These are phyloP conservation scores for Chitala chitala DNA, from an alignment of 2,113 vertebrate species.

Conservation along the genomic window DNA sequence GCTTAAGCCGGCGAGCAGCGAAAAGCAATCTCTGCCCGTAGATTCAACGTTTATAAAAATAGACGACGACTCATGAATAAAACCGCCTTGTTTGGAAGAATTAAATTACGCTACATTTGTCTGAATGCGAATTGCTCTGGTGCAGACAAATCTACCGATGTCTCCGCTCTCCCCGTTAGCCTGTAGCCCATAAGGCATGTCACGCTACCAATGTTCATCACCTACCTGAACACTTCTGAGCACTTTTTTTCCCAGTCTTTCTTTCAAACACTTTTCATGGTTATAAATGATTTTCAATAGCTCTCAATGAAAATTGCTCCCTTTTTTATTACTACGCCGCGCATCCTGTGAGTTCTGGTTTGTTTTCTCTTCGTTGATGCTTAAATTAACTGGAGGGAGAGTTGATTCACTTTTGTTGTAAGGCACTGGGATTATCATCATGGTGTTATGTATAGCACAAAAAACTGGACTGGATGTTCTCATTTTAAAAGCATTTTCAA, in stretches of 20 bases:
- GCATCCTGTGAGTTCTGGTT: too few species aligned
- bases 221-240: neutral
- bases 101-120: neutral
- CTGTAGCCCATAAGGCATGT: neutral
- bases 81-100: neutral
- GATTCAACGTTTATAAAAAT: slow-evolving; percentile 3
- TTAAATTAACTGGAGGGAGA: too few species aligned
- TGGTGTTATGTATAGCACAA: too few species aligned
- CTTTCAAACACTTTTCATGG: neutral
- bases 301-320: too few species aligned
- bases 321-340: too few species aligned
- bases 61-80: neutral
- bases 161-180: neutral
- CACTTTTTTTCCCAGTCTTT: neutral
- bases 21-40: neutral
- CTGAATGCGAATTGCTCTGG: slow-evolving; percentile 1
- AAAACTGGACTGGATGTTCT: too few species aligned
- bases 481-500: too few species aligned
- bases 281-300: too few species aligned
- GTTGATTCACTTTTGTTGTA: too few species aligned
- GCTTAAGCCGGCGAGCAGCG: neutral
- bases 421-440: too few species aligned
- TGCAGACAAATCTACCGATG: neutral
- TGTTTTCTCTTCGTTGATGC: too few species aligned
- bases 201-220: neutral